Percentiles rank a stretch among this genome's conserved stretches.
Evolutionary conservation across 2,113 vertebrate genomes (phyloP).

Genomic region (Chinchilla lanigera): DNA sequence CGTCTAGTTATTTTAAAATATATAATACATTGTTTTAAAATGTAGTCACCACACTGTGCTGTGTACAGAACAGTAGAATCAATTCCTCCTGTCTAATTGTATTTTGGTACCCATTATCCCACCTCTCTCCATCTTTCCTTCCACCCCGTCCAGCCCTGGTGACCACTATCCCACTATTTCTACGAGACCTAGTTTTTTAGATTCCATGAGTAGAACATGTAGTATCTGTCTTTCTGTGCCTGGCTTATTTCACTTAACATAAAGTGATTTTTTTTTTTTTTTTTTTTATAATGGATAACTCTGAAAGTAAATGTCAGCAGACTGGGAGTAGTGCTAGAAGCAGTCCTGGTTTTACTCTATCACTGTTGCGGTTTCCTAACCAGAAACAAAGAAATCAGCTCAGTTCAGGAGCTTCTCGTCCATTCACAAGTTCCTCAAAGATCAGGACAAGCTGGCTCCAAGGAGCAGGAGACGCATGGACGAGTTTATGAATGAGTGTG

Average conservation of each 20-base stretch:
- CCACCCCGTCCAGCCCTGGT: too few species aligned
- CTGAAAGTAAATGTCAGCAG: not conserved
- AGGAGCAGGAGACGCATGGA: not conserved
- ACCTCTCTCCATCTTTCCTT: not conserved
- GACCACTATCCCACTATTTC: not conserved
- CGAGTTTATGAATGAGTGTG: not conserved
- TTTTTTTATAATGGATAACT: not conserved
- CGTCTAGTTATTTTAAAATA: not conserved
- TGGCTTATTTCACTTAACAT: not conserved
- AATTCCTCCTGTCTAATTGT: not conserved
- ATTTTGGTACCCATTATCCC: not conserved
- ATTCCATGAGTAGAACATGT: not conserved
- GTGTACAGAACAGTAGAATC: not conserved
- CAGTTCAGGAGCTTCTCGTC: accelerated
- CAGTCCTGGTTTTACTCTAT: not conserved
- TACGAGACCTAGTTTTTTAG: not conserved
- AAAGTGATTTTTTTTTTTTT: not conserved
- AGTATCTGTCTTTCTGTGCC: not conserved
- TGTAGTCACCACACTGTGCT: not conserved
- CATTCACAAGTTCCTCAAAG: not conserved
- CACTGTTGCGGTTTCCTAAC: not conserved
- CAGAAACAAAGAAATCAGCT: not conserved
- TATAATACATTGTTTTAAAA: not conserved
- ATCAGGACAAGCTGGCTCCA: not conserved
- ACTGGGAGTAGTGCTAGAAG: not conserved